Evolutionary conservation across 2,888 invertebrate species (phyloP).

Genomic region (Argynnis bischoffii): DNA sequence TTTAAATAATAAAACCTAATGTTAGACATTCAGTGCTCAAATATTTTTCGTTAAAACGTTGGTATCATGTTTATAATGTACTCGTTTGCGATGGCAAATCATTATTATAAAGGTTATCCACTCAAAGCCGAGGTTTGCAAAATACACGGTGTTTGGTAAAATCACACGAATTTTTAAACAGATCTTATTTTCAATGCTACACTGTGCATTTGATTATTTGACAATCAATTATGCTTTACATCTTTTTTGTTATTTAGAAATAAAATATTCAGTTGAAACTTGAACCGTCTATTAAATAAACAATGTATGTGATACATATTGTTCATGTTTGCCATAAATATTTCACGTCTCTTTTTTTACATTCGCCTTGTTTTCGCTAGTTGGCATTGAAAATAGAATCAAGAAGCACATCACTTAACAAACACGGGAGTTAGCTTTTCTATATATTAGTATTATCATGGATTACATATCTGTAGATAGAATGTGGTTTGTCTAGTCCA

Average conservation of each 20-base stretch:
- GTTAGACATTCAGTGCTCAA: conserved; percentile 70
- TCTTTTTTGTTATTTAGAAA: conserved; percentile 2
- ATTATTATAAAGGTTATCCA: conserved; percentile 43
- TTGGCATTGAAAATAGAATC: conserved; percentile 69
- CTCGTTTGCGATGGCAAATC: conserved; percentile 42
- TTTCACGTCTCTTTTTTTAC: conserved; percentile 10
- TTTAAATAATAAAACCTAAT: conserved; percentile 40
- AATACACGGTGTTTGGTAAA: conserved; percentile 64
- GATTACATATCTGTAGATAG: conserved; percentile 83
- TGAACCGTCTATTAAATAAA: background rate
- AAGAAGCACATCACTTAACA: conserved; percentile 65
- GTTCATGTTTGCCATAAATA: background rate
- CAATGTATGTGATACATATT: background rate
- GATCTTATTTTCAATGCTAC: conserved; percentile 66
- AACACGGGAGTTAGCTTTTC: conserved; percentile 76
- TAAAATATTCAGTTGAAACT: background rate
- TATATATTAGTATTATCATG: conserved; percentile 80
- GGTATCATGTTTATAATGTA: conserved; percentile 40
- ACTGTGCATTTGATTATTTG: background rate
- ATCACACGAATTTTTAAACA: conserved; percentile 60
- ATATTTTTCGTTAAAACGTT: conserved; percentile 64
- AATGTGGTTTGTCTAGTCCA: conserved; percentile 81
- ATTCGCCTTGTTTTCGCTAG: conserved; percentile 40
- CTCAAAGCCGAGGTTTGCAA: conserved; percentile 45
- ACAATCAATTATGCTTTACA: background rate